phyloP scores from a whole-genome alignment of 2,113 vertebrate genomes.

The Cyprinodon tularosa region DNA sequence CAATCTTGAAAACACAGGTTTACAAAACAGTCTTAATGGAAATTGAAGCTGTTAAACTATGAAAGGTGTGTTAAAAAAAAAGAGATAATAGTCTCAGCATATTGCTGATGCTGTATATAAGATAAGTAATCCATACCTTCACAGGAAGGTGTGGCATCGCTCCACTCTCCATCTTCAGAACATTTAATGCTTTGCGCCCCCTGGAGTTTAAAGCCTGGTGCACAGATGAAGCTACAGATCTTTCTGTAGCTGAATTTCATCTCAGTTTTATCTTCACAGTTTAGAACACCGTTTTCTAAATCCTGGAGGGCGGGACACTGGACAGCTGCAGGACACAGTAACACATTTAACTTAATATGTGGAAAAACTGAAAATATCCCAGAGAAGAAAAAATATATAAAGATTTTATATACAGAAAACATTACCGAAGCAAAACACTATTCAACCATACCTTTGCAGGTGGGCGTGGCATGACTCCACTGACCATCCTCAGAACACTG shows the following conservation, averaged over 20 bases:
- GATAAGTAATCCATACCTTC: constrained; percentile 34
- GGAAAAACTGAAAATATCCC: too few relatives aligned
- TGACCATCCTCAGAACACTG: constrained; percentile 51
- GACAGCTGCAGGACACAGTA: constrained; percentile 57
- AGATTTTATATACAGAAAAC: not conserved
- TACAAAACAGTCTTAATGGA: not conserved
- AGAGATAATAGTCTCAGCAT: not conserved
- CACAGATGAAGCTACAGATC: constrained; percentile 81
- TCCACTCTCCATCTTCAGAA: too few relatives aligned
- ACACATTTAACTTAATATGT: not conserved
- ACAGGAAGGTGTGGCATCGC: too few relatives aligned
- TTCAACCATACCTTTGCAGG: too few relatives aligned
- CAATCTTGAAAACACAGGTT: not conserved
- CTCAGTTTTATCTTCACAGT: constrained; percentile 67
- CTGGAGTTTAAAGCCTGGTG: constrained; percentile 68
- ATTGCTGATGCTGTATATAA: not conserved
- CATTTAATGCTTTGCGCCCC: constrained; percentile 67
- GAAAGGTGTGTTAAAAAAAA: not conserved
- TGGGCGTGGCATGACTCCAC: constrained; percentile 53
- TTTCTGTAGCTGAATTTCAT: constrained; percentile 74
- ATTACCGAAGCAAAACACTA: not conserved
- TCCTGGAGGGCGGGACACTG: constrained; percentile 48
- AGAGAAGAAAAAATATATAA: too few relatives aligned
- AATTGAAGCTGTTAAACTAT: not conserved
- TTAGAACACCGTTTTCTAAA: constrained; percentile 58